These are phyloP conservation scores for Oryzias woworae DNA, from an alignment of 2,113 vertebrate species.

Conservation along the genomic window DNA sequence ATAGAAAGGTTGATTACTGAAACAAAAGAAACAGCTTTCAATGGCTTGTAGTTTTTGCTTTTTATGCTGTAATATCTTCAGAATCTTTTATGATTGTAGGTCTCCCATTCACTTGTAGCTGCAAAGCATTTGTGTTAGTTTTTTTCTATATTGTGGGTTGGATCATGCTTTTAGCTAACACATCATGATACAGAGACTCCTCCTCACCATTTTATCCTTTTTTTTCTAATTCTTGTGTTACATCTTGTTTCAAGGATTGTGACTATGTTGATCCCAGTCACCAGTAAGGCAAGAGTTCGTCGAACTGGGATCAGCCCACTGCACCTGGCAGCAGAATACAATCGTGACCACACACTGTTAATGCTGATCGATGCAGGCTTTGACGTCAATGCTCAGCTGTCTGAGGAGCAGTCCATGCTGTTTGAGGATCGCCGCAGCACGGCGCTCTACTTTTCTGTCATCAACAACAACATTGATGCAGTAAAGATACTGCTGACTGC, in stretches of 20 bases:
- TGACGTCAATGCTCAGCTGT: slow-evolving; percentile 86
- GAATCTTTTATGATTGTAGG: too few species aligned
- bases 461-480: slow-evolving; percentile 84
- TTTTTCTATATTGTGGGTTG: too few species aligned
- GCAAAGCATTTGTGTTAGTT: too few species aligned
- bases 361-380: slow-evolving; percentile 84
- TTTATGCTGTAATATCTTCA: too few species aligned
- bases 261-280: slow-evolving; percentile 85
- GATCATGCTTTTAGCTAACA: too few species aligned
- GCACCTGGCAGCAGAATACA: slow-evolving; percentile 88
- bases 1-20: too few species aligned
- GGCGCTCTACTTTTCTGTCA: slow-evolving; percentile 85
- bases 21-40: too few species aligned
- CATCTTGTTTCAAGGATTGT: slow-evolving; percentile 79
- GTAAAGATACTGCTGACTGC: slow-evolving; percentile 83
- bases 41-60: too few species aligned
- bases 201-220: too few species aligned
- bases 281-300: slow-evolving; percentile 82
- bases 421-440: slow-evolving; percentile 91
- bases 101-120: too few species aligned
- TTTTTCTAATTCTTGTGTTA: not conserved
- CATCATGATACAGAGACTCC: too few species aligned
- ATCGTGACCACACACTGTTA: slow-evolving; percentile 84
- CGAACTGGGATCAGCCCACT: slow-evolving; percentile 90
- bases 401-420: slow-evolving; percentile 80